Evolutionary conservation across 2,113 vertebrate genomes (phyloP).

Genomic region (Nannospalax galili): DNA sequence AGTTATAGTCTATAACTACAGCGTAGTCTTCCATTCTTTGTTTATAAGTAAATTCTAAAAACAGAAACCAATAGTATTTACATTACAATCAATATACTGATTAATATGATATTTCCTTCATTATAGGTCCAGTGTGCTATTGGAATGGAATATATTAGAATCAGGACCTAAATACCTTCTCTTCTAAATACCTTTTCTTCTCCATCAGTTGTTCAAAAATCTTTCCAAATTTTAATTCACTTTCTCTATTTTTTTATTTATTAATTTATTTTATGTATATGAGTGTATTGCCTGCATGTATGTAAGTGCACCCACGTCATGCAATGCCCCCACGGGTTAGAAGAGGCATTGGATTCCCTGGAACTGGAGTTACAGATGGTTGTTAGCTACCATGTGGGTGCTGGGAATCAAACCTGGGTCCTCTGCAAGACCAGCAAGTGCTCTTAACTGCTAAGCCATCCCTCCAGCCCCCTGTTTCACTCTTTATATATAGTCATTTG

Average conservation of each 20-base stretch:
- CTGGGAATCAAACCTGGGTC: too few relatives aligned
- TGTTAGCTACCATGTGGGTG: too few relatives aligned
- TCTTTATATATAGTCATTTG: background rate
- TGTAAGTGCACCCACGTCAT: too few relatives aligned
- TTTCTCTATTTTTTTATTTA: background rate
- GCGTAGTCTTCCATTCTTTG: background rate
- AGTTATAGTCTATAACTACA: background rate
- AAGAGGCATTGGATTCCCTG: too few relatives aligned
- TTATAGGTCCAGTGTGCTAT: background rate
- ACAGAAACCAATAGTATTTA: background rate
- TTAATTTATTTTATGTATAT: too few relatives aligned
- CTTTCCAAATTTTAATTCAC: background rate
- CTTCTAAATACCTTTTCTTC: background rate
- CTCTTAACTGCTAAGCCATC: too few relatives aligned
- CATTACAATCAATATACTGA: background rate
- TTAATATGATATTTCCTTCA: background rate
- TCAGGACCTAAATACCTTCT: constrained; percentile 1
- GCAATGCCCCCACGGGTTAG: too few relatives aligned
- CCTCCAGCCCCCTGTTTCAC: background rate
- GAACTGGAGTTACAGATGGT: too few relatives aligned
- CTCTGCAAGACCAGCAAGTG: too few relatives aligned
- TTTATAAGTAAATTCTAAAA: background rate
- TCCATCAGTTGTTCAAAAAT: background rate
- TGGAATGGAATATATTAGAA: background rate
- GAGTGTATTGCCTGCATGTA: too few relatives aligned